Evolutionary conservation across 2,888 invertebrate genomes (phyloP).

Genomic region (Eubasilissa splendida): DNA sequence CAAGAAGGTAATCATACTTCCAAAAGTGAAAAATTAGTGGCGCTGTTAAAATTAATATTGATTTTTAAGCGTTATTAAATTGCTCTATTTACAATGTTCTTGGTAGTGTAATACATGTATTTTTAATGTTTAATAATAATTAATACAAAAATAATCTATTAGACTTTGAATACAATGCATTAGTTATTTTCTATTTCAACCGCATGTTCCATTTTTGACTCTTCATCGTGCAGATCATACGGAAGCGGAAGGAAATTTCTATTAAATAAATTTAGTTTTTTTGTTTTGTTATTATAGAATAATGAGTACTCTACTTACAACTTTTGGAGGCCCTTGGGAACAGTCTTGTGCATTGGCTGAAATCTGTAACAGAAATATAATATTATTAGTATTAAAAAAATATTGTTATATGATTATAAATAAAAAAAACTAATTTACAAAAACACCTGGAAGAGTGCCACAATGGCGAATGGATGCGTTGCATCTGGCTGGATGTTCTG

Average conservation of each 20-base stretch:
- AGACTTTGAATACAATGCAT: neutral
- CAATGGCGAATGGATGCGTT: too few species aligned
- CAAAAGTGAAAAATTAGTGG: neutral
- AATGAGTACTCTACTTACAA: neutral
- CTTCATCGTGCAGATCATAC: neutral
- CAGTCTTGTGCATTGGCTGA: constrained; percentile 13
- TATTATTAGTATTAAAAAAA: too few species aligned
- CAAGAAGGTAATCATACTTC: too few species aligned
- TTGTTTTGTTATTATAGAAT: neutral
- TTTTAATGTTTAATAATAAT: neutral
- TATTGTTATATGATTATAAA: too few species aligned
- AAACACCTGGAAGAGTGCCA: too few species aligned
- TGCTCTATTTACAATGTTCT: neutral
- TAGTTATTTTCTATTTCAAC: neutral
- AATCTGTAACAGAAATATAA: neutral
- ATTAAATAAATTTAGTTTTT: neutral
- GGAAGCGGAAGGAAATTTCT: neutral
- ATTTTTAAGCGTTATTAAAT: neutral
- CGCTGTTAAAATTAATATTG: neutral
- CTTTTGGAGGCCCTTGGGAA: neutral
- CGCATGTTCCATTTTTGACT: neutral
- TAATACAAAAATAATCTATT: neutral
- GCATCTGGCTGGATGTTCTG: too few species aligned
- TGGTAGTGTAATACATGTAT: neutral
- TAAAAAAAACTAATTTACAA: too few species aligned